A percentile compares a stretch with the other conserved stretches of the same genome.
These are phyloP conservation scores for Eustalomyia histrio DNA, from an alignment of 2,888 invertebrate genomes.

Conservation along the genomic window DNA sequence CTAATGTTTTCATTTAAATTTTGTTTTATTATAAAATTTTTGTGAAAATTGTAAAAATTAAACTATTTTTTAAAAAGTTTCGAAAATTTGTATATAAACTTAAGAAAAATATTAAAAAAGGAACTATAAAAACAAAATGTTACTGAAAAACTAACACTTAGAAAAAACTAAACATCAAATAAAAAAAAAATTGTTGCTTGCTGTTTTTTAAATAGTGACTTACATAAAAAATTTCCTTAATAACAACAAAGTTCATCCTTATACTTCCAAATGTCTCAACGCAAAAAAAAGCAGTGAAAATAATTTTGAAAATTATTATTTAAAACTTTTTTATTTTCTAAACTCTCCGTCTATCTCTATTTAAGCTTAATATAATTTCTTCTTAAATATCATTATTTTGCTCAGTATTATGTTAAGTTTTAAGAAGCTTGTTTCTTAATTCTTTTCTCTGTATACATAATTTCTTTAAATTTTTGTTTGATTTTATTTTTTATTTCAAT, in stretches of 20 bases:
- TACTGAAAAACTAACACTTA: conserved; percentile 43
- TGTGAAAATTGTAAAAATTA: conserved; percentile 39
- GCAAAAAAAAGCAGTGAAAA: conserved; percentile 56
- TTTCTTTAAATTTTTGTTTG: conserved; percentile 40
- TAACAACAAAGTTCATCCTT: conserved; percentile 20
- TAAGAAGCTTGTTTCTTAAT: conserved; percentile 73
- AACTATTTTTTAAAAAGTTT: conserved; percentile 39
- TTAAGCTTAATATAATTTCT: conserved; percentile 19
- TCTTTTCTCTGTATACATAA: conserved; percentile 21
- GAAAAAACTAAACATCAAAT: neutral
- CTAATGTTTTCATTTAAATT: conserved; percentile 54
- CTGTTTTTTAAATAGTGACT: conserved; percentile 8
- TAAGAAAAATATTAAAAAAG: conserved; percentile 48
- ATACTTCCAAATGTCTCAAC: conserved; percentile 25
- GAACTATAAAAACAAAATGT: conserved; percentile 52
- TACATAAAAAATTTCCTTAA: conserved; percentile 11
- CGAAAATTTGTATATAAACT: conserved; percentile 62
- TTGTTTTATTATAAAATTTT: conserved; percentile 40
- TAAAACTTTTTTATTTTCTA: neutral
- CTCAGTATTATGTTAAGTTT: conserved; percentile 79
- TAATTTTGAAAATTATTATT: conserved; percentile 20
- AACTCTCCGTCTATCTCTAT: neutral
- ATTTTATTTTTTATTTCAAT: conserved; percentile 40
- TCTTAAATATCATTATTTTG: conserved; percentile 72
- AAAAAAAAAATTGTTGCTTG: conserved; percentile 22